Conservation (phyloP, 2,888 invertebrate genomes). For the Azorinus chamasolen region DNA sequence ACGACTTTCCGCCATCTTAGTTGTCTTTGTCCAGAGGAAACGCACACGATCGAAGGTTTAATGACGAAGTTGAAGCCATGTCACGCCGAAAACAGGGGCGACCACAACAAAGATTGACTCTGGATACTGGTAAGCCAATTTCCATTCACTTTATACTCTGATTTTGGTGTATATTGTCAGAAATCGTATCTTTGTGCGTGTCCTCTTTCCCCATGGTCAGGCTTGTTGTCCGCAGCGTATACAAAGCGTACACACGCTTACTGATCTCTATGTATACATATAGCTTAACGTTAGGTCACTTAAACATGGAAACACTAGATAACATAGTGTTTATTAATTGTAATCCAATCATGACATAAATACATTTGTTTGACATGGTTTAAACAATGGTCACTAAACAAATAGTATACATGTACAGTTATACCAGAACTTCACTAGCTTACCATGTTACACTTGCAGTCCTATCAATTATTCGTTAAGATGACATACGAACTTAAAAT, state of each 20-base stretch:
- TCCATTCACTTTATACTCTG: background rate
- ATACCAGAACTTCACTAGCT: too few species aligned
- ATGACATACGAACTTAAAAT: too few species aligned
- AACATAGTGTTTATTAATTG: too few species aligned
- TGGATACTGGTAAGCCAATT: conserved; percentile 84
- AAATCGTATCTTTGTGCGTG: too few species aligned
- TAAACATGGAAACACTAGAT: background rate
- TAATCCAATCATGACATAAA: too few species aligned
- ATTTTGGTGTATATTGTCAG: too few species aligned
- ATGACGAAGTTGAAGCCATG: conserved; percentile 71
- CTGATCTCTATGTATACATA: background rate
- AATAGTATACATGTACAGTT: too few species aligned
- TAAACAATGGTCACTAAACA: too few species aligned
- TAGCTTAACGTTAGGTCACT: background rate
- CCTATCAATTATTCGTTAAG: too few species aligned
- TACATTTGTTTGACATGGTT: too few species aligned
- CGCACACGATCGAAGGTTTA: conserved; percentile 60
- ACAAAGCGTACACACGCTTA: background rate
- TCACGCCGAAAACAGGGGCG: conserved; percentile 86
- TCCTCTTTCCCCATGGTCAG: too few species aligned
- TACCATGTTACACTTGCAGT: too few species aligned
- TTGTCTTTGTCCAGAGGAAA: conserved; percentile 64
- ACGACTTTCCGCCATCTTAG: conserved; percentile 64
- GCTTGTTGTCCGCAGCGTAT: background rate
- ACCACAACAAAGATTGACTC: conserved; percentile 86